These are phyloP conservation scores for Phortica okadai DNA, from an alignment of 2,888 invertebrate species.

Conservation along the genomic window DNA sequence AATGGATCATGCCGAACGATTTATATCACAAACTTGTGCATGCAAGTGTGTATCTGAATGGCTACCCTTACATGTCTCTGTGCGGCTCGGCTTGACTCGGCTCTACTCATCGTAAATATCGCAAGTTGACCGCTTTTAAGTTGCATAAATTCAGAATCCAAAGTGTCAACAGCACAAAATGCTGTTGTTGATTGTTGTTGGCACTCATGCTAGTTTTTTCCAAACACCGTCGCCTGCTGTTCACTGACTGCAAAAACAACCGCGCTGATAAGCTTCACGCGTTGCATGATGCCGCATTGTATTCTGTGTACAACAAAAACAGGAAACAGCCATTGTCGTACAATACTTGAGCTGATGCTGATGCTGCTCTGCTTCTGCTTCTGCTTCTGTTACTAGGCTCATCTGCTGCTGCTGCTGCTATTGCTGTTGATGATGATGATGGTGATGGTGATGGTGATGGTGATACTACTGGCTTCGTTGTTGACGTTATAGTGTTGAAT, in stretches of 20 bases:
- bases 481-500: conserved; percentile 33
- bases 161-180: conserved; percentile 72
- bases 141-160: conserved; percentile 72
- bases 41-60: neutral
- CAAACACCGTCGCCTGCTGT: conserved; percentile 44
- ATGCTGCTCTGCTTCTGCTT: neutral
- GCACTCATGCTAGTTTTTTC: conserved; percentile 44
- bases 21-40: conserved; percentile 13
- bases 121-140: conserved; percentile 71
- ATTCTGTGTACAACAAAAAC: conserved; percentile 42
- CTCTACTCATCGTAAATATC: conserved; percentile 42
- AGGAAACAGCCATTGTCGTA: conserved; percentile 19
- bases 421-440: too few species aligned
- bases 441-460: too few species aligned
- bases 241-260: conserved; percentile 41
- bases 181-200: conserved; percentile 49
- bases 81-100: neutral
- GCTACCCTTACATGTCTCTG: neutral
- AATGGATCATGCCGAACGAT: conserved; percentile 2
- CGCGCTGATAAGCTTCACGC: conserved; percentile 63
- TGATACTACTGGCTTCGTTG: conserved; percentile 2
- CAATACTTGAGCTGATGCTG: conserved; percentile 4
- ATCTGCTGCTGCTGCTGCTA: neutral
- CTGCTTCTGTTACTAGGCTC: neutral
- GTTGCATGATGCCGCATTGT: conserved; percentile 64